Conservation (phyloP, 2,113 vertebrate genomes). For the Perca fluviatilis region DNA sequence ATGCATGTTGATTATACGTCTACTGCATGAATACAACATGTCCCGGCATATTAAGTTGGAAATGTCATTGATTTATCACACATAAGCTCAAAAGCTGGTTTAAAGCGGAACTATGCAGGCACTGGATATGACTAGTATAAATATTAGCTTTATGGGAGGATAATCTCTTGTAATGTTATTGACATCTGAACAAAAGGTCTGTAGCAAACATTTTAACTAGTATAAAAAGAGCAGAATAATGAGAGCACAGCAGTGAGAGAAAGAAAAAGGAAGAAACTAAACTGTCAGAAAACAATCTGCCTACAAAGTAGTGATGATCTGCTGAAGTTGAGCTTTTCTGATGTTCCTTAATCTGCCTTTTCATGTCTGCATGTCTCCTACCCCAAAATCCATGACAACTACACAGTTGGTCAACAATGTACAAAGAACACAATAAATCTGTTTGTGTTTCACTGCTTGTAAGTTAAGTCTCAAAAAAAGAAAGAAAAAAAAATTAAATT, state of each 20-base stretch:
- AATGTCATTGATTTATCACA: neutral
- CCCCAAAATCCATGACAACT: neutral
- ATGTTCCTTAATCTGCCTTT: neutral
- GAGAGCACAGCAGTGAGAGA: neutral
- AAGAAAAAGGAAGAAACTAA: neutral
- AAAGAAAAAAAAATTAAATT: neutral
- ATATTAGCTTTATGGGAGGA: neutral
- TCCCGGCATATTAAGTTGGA: neutral
- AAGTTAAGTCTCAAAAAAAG: neutral
- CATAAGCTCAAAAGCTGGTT: too few species aligned
- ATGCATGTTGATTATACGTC: neutral
- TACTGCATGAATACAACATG: neutral
- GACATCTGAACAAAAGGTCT: neutral
- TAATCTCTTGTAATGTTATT: neutral
- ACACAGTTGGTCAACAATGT: neutral
- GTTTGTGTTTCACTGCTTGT: neutral
- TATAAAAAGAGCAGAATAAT: neutral
- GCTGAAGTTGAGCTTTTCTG: neutral
- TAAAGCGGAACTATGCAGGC: neutral
- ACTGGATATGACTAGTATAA: neutral
- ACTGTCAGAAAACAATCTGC: neutral
- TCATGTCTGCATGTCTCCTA: neutral
- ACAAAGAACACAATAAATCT: conserved; percentile 9
- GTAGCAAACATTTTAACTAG: neutral
- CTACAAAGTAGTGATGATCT: neutral